Conservation (phyloP, 92 coral and sea anemone species). For the Bergia sp. region DNA sequence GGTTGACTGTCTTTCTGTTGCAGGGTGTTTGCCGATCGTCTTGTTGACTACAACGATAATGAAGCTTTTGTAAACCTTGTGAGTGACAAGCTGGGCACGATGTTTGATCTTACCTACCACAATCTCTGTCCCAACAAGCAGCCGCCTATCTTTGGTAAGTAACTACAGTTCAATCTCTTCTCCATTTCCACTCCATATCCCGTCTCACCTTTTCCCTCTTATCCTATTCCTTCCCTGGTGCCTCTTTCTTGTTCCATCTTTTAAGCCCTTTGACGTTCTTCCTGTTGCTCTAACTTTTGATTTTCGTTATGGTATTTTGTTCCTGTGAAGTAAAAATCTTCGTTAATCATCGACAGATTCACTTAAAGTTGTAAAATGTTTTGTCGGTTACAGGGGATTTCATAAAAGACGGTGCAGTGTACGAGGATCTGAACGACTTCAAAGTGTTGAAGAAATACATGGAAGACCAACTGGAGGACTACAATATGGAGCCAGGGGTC, state of each 20-base stretch:
- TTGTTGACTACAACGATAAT: conserved; percentile 78
- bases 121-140: conserved; percentile 96
- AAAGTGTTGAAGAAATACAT: conserved; percentile 86
- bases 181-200: background rate
- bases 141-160: conserved; percentile 98
- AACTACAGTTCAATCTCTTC: background rate
- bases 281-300: background rate
- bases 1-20: background rate
- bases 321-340: background rate
- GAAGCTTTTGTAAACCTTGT: conserved; percentile 81
- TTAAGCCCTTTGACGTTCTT: background rate
- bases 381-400: conserved; percentile 77
- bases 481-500: conserved; percentile 99
- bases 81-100: conserved; percentile 95
- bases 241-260: background rate
- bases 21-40: conserved; percentile 98
- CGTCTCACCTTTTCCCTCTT: background rate
- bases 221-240: background rate
- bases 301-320: background rate
- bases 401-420: conserved; percentile 92
- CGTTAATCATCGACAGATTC: background rate
- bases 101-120: conserved; percentile 97
- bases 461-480: conserved; percentile 97
- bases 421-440: conserved; percentile 94
- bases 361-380: background rate